Evolutionary conservation across 2,113 vertebrate genomes (phyloP).

Genomic region (Chrysemys picta): DNA sequence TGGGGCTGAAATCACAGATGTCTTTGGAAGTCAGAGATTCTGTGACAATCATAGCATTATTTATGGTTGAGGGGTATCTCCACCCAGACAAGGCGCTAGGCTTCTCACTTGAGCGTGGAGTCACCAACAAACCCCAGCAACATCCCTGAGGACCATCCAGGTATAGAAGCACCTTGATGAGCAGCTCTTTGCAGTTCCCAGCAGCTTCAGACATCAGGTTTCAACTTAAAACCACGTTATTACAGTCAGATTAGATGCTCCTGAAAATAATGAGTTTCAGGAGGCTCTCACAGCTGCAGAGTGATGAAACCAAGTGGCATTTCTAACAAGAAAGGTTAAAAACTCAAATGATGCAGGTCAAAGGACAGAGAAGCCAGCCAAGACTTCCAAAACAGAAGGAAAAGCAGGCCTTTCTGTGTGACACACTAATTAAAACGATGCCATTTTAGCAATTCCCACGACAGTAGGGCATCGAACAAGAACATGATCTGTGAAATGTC

Average conservation of each 20-base stretch:
- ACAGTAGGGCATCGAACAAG: neutral
- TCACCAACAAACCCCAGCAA: neutral
- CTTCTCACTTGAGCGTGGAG: neutral
- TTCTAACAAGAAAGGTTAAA: neutral
- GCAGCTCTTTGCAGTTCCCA: neutral
- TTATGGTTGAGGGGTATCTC: neutral
- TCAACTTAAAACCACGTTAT: neutral
- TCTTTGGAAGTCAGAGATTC: no score
- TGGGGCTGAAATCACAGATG: no score
- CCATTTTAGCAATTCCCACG: neutral
- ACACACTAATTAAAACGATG: neutral
- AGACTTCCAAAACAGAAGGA: neutral
- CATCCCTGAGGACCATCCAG: no score
- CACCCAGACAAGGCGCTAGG: neutral
- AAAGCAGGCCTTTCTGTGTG: neutral
- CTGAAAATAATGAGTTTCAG: neutral
- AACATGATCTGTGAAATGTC: neutral
- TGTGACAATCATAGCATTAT: no score
- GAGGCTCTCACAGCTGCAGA: neutral
- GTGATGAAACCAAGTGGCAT: neutral
- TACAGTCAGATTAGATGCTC: neutral
- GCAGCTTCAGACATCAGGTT: neutral
- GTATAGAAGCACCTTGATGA: neutral
- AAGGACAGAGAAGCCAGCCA: neutral
- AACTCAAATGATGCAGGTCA: neutral